Conservation (phyloP, 2,888 invertebrate species). For the Malthinus flaveolus region DNA sequence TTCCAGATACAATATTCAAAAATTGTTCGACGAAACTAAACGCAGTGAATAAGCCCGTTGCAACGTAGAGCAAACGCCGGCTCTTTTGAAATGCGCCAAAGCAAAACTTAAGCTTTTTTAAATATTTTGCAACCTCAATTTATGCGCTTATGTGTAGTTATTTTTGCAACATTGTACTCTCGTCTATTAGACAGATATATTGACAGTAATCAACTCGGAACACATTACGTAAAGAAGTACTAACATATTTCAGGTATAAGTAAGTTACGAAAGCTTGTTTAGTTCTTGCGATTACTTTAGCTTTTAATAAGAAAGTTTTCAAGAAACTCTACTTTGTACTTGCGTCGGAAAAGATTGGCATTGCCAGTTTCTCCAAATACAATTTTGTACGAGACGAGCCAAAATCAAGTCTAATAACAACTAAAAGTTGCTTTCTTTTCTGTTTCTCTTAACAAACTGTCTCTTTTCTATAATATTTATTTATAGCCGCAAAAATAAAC, state of each 20-base stretch:
- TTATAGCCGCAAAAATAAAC: neutral
- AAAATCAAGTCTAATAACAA: conserved; percentile 3
- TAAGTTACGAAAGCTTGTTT: conserved; percentile 14
- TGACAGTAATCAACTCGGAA: conserved; percentile 2
- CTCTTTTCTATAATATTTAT: neutral
- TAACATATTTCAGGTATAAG: conserved; percentile 8
- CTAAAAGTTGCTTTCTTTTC: conserved; percentile 7
- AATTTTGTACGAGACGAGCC: conserved; percentile 7
- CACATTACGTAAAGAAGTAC: conserved; percentile 12
- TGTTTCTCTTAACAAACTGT: neutral
- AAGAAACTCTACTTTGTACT: conserved; percentile 10
- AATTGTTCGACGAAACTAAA: no score
- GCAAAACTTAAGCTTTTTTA: no score
- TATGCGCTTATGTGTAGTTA: no score
- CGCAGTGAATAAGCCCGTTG: no score
- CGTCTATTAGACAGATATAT: neutral
- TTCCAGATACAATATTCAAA: no score
- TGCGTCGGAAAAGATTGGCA: conserved; percentile 10
- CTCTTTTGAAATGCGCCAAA: no score
- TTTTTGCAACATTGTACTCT: no score
- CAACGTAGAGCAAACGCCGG: no score
- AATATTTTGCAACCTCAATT: no score
- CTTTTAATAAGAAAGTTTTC: conserved; percentile 15
- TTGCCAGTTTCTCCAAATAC: conserved; percentile 9
- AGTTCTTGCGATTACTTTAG: conserved; percentile 10